Evolutionary conservation across 2,888 invertebrate species (phyloP).

Genomic region (Mimas tiliae): DNA sequence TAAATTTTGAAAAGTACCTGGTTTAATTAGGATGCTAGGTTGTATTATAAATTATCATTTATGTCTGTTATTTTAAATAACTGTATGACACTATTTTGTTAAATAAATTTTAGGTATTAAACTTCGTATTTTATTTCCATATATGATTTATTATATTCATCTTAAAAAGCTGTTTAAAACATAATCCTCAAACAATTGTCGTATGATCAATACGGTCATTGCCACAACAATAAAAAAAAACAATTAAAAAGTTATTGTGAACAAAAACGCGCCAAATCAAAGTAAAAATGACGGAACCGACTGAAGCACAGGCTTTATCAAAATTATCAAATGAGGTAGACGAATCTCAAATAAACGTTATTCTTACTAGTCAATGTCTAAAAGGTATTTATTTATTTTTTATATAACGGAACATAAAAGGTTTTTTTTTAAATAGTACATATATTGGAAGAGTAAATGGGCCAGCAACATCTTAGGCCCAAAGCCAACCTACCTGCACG

Average conservation of each 20-base stretch:
- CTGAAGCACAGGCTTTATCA: constrained; percentile 58
- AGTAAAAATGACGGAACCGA: constrained; percentile 57
- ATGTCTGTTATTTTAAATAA: constrained; percentile 84
- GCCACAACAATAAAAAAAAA: background rate
- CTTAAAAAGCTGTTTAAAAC: too few relatives aligned
- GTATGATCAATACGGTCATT: background rate
- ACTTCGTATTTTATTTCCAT: constrained; percentile 57
- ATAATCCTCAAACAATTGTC: background rate
- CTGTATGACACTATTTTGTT: constrained; percentile 85
- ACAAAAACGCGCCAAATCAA: constrained; percentile 8
- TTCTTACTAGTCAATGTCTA: constrained; percentile 62
- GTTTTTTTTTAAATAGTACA: too few relatives aligned
- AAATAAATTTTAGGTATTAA: constrained; percentile 83
- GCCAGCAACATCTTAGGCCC: too few relatives aligned
- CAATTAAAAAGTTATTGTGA: background rate
- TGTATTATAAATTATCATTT: constrained; percentile 83
- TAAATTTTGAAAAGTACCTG: constrained; percentile 84
- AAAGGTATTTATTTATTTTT: constrained; percentile 57
- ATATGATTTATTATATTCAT: too few relatives aligned
- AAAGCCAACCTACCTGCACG: too few relatives aligned
- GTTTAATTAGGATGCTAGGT: constrained; percentile 84
- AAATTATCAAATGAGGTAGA: constrained; percentile 63
- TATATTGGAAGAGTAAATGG: too few relatives aligned
- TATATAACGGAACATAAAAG: too few relatives aligned
- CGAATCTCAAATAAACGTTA: constrained; percentile 63